phyloP scores from a whole-genome alignment of 2,888 invertebrate genomes.

The Nyleta sp. region DNA sequence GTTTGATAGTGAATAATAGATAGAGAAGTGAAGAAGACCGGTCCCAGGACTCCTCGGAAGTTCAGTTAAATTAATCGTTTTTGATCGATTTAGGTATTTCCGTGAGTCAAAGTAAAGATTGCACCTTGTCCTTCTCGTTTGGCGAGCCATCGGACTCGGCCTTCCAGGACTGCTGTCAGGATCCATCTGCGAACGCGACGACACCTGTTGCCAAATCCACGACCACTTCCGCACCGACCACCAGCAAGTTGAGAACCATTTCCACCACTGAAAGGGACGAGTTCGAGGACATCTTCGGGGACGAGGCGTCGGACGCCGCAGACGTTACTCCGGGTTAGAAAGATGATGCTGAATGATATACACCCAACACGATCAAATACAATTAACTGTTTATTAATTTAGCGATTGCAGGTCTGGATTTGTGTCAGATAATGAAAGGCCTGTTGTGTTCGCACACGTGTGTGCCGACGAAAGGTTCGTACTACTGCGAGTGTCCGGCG shows the following conservation, averaged over 20 bases:
- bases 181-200: conserved; percentile 74
- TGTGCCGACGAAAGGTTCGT: conserved; percentile 88
- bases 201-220: conserved; percentile 16
- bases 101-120: conserved; percentile 84
- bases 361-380: too few relatives aligned
- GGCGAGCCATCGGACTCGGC: conserved; percentile 86
- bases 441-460: conserved; percentile 91
- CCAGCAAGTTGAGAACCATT: conserved; percentile 18
- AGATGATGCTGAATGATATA: neutral
- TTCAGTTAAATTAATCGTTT: neutral
- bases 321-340: conserved; percentile 39
- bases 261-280: conserved; percentile 58
- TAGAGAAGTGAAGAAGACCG: too few relatives aligned
- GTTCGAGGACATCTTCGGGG: conserved; percentile 54
- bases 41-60: too few relatives aligned
- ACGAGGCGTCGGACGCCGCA: conserved; percentile 45
- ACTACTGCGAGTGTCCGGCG: conserved; percentile 87
- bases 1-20: too few relatives aligned
- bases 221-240: conserved; percentile 42
- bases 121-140: conserved; percentile 84
- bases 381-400: neutral
- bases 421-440: conserved; percentile 83
- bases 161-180: conserved; percentile 86
- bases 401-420: conserved; percentile 67
- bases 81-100: conserved; percentile 83